These are phyloP conservation scores for Marronus borbonicus DNA, from an alignment of 2,888 invertebrate species.

Conservation along the genomic window DNA sequence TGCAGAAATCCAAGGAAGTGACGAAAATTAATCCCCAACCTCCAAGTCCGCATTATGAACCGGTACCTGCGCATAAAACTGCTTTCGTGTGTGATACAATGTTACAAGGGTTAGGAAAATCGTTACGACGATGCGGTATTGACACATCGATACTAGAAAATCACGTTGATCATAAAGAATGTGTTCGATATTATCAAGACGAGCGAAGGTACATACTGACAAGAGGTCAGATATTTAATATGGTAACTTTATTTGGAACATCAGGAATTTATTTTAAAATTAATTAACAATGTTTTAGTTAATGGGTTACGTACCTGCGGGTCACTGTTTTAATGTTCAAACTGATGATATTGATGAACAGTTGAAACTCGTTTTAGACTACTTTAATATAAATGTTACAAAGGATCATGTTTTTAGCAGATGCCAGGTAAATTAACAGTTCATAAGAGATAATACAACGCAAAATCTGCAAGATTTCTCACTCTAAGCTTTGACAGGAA, in stretches of 20 bases:
- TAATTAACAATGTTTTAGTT: slow-evolving; percentile 62
- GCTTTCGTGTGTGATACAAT: slow-evolving; percentile 76
- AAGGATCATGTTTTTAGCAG: slow-evolving; percentile 80
- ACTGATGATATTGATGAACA: slow-evolving; percentile 76
- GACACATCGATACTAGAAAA: slow-evolving; percentile 74
- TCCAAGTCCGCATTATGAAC: slow-evolving; percentile 61
- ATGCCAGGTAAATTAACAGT: slow-evolving; percentile 75
- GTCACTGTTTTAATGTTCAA: slow-evolving; percentile 76
- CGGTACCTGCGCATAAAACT: slow-evolving; percentile 63
- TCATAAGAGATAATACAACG: background rate
- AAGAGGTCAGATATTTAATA: slow-evolving; percentile 70
- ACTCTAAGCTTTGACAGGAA: background rate
- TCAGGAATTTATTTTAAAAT: background rate
- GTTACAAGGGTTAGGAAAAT: slow-evolving; percentile 75
- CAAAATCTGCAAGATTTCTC: too few species aligned
- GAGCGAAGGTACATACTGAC: slow-evolving; percentile 75
- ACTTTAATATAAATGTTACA: slow-evolving; percentile 78
- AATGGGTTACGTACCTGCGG: slow-evolving; percentile 72
- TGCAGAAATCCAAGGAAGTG: slow-evolving; percentile 48
- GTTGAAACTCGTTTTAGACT: slow-evolving; percentile 76
- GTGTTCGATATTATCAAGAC: slow-evolving; percentile 71
- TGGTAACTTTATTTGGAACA: slow-evolving; percentile 63
- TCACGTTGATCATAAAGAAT: slow-evolving; percentile 71
- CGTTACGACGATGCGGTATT: slow-evolving; percentile 77
- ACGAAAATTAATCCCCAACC: slow-evolving; percentile 59